Evolutionary conservation across 2,113 vertebrate genomes (phyloP), one percentile per base, ranked within the genome.

Genomic region (Herpetotheres cachinnans): DNA sequence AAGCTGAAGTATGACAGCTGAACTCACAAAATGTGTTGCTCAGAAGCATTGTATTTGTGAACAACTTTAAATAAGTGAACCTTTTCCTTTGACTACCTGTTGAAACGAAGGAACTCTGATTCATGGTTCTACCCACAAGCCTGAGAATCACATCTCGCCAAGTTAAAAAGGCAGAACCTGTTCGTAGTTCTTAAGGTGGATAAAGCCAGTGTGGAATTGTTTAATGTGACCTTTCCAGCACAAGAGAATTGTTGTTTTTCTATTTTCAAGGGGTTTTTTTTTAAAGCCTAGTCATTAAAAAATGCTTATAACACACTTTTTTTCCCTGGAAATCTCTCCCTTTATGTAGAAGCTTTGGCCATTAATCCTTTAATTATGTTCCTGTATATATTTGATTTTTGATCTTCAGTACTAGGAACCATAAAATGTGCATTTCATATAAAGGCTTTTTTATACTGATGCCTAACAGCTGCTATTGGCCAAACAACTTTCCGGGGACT

Each of bases 301-400:
- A 97, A 76, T 97, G 96, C 97, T 97, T 97, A 96, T 88, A 96
- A 62, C 77, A 97, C 90, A 56, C 74, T 94, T 92, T 95, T 96
- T 89, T 69, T 56, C 25, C 42, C 93, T 96, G 83, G 93, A 97
- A 98, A 97, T 93, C 52, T 98, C 81, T 97, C 55, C 87, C 95
- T 98, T 98, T 97, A 90, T 96, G 92, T 65, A 85, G 71, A 91
- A 96, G 77, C 61, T 96, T 96, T 97, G 93, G 63, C 89, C 65
- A 96, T 98, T 98, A 98, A 98, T 98, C 93, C 93, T 97, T 97
- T 98, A 98, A 97, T 98, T 98, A 95, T 94, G 69, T 97, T 97
- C 79, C 92, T 97, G 95, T 26, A 86, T 96, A 74, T 95, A 94
- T 96, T 98, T 97, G 97, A 98, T 97, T 97, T 97, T 97, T 97